Conservation (phyloP, 2,113 vertebrate genomes). For the Engystomops pustulosus region DNA sequence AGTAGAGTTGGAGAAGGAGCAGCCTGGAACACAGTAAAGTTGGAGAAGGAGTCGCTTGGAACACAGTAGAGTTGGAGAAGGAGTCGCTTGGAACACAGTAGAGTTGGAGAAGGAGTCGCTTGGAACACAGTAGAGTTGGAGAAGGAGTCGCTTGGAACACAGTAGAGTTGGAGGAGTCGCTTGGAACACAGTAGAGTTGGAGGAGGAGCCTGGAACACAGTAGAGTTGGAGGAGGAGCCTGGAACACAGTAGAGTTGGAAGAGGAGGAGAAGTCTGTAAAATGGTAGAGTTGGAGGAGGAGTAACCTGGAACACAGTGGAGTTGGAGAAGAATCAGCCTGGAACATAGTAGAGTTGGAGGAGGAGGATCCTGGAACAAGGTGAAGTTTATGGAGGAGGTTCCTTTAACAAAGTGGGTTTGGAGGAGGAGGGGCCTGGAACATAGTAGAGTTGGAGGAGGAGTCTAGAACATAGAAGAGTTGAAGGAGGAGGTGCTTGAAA, state of each 20-base stretch:
- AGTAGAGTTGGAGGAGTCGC: neutral
- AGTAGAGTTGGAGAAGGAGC: too few species aligned
- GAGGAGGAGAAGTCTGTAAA: neutral
- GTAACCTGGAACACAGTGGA: neutral
- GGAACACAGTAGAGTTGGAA: neutral
- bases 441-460: too few species aligned
- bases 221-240: neutral
- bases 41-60: neutral
- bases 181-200: neutral
- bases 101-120: neutral
- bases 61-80: neutral
- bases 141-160: neutral
- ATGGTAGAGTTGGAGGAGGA: neutral
- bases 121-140: neutral
- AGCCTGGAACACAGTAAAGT: neutral
- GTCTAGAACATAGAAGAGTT: neutral
- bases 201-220: neutral
- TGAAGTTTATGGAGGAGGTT: neutral
- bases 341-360: neutral
- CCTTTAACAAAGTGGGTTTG: neutral
- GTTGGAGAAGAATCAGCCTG: neutral
- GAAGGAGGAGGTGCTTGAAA: neutral
- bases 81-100: neutral
- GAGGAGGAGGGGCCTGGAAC: too few species aligned
- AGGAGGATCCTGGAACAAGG: neutral